These are phyloP conservation scores for Carposina sasakii DNA, from an alignment of 1,140 invertebrate genomes.

Conservation along the genomic window DNA sequence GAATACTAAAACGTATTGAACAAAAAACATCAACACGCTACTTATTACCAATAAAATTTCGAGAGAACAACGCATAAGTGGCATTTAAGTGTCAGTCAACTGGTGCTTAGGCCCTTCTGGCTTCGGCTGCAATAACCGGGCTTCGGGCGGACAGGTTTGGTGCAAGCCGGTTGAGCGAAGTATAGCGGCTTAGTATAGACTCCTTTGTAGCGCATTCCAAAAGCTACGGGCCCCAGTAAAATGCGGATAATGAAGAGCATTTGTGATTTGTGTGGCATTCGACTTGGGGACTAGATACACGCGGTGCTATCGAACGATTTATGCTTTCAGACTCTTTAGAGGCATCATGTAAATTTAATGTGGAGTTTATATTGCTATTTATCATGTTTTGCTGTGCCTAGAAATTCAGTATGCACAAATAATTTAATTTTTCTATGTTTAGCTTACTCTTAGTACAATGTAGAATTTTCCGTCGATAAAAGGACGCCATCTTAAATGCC, in stretches of 20 bases:
- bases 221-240: slow-evolving; percentile 54
- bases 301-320: slow-evolving; percentile 38
- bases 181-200: slow-evolving; percentile 54
- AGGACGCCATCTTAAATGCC: too few relatives aligned
- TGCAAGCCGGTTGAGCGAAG: slow-evolving; percentile 57
- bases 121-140: slow-evolving; percentile 10
- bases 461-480: too few relatives aligned
- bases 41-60: slow-evolving; percentile 66
- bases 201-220: slow-evolving; percentile 65
- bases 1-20: slow-evolving; percentile 10
- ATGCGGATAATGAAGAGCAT: slow-evolving; percentile 65
- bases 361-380: too few relatives aligned
- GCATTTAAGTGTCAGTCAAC: slow-evolving; percentile 68
- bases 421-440: too few relatives aligned
- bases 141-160: slow-evolving; percentile 53
- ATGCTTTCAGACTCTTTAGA: slow-evolving; percentile 31
- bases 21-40: slow-evolving; percentile 48
- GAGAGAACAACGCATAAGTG: slow-evolving; percentile 61
- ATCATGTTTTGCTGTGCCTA: too few relatives aligned
- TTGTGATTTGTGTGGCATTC: slow-evolving; percentile 60
- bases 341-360: too few relatives aligned
- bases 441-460: too few relatives aligned
- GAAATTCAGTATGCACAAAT: too few relatives aligned
- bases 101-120: slow-evolving; percentile 48
- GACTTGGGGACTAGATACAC: slow-evolving; percentile 42